Evolutionary conservation across 2,113 vertebrate genomes (phyloP).

Genomic region (Platycercus adscitus): DNA sequence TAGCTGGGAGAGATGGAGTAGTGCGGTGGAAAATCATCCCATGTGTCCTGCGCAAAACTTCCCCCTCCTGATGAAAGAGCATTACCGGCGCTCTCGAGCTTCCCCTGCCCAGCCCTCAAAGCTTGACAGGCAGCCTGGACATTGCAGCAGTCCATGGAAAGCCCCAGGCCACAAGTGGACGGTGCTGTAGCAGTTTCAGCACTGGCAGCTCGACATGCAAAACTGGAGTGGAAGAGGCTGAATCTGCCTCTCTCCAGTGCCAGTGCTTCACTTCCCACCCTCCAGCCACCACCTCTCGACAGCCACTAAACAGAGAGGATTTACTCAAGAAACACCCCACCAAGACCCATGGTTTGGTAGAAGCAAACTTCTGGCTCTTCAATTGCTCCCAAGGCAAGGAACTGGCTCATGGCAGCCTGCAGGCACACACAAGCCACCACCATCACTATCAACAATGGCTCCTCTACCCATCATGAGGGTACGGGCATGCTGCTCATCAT

Average conservation of each 20-base stretch:
- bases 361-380: neutral
- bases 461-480: accelerated
- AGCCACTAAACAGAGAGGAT: neutral
- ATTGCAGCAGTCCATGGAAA: neutral
- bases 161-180: neutral
- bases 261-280: neutral
- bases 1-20: neutral
- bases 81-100: neutral
- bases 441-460: neutral
- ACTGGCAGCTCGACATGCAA: accelerated
- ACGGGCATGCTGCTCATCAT: neutral
- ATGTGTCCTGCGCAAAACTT: neutral
- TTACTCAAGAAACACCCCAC: neutral
- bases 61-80: neutral
- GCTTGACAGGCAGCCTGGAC: neutral
- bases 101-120: neutral
- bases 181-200: neutral
- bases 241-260: neutral
- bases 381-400: neutral
- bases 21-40: neutral
- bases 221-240: neutral
- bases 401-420: neutral
- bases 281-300: neutral
- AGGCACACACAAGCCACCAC: neutral
- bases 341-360: neutral